These are phyloP conservation scores for Metridium senile DNA, from an alignment of 92 coral and sea anemone species.

Conservation along the genomic window DNA sequence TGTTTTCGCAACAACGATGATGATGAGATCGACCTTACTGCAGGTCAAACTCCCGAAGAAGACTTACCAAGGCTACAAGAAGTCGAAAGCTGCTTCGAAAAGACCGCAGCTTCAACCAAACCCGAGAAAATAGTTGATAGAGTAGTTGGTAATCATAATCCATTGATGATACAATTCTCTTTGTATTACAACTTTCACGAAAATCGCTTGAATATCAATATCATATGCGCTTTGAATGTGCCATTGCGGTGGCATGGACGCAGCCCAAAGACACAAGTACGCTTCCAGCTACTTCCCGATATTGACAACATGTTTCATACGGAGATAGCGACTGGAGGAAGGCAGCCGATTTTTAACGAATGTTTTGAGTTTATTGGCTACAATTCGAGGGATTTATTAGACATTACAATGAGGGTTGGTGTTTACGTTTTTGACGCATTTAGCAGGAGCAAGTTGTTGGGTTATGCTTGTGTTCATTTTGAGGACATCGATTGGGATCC, in stretches of 20 bases:
- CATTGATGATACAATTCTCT: conserved; percentile 82
- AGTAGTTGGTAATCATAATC: conserved; percentile 16
- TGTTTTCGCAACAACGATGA: not conserved
- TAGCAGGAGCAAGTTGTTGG: conserved; percentile 79
- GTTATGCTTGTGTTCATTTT: conserved; percentile 66
- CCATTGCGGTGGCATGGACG: conserved; percentile 80
- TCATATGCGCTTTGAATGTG: conserved; percentile 84
- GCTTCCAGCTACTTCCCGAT: conserved; percentile 82
- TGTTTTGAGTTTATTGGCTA: conserved; percentile 86
- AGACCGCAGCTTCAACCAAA: not conserved
- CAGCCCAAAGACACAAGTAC: conserved; percentile 76
- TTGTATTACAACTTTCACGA: conserved; percentile 74
- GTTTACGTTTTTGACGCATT: conserved; percentile 74
- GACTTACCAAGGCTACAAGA: not conserved
- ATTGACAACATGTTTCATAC: conserved; percentile 65
- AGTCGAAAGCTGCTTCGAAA: not conserved
- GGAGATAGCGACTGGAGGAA: conserved; percentile 63
- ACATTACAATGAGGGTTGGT: conserved; percentile 69
- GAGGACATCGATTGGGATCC: conserved; percentile 75
- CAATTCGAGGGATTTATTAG: conserved; percentile 68
- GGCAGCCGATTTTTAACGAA: conserved; percentile 88
- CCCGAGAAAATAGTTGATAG: not conserved
- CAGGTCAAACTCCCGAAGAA: conserved; percentile 3
- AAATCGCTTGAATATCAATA: conserved; percentile 63
- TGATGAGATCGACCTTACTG: not conserved